Percentiles rank a stretch among this genome's conserved stretches.
phyloP scores from a whole-genome alignment of 64 coral and sea anemone species.

The Montipora cactus region DNA sequence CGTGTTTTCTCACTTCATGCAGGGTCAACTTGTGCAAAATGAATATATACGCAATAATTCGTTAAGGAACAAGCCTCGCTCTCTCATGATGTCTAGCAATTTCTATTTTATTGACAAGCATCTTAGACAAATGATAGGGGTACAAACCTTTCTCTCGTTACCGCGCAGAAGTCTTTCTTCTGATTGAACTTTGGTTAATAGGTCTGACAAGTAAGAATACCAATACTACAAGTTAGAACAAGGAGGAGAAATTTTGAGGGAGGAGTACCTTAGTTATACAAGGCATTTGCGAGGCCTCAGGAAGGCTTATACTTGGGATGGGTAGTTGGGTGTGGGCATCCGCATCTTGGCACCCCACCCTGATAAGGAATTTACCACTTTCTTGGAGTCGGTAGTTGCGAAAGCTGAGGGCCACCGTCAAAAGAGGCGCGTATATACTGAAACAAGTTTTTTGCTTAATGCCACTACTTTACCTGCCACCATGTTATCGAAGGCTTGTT shows the following conservation, averaged over 20 bases:
- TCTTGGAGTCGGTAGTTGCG: neutral
- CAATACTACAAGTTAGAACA: neutral
- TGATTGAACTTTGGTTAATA: slow-evolving; percentile 45
- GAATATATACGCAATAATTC: too few species aligned
- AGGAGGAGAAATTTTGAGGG: too few species aligned
- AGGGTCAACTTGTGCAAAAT: too few species aligned
- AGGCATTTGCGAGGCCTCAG: too few species aligned
- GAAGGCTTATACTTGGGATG: neutral
- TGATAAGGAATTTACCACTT: neutral
- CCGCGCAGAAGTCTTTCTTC: slow-evolving; percentile 57
- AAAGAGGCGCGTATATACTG: too few species aligned
- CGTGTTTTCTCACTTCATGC: too few species aligned
- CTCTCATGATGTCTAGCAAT: too few species aligned
- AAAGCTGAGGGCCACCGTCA: neutral
- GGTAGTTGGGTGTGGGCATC: neutral
- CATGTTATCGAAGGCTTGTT: slow-evolving; percentile 82
- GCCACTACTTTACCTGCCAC: slow-evolving; percentile 45
- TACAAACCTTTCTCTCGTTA: slow-evolving; percentile 47
- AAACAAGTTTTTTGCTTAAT: neutral
- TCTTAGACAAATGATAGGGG: neutral
- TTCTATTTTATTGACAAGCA: neutral
- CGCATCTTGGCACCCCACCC: neutral
- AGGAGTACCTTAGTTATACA: too few species aligned
- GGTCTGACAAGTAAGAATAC: neutral
- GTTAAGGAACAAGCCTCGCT: too few species aligned